Base-by-base conservation (phyloP, 2,113 vertebrate species). In the Todiramphus saurophagus region DNA sequence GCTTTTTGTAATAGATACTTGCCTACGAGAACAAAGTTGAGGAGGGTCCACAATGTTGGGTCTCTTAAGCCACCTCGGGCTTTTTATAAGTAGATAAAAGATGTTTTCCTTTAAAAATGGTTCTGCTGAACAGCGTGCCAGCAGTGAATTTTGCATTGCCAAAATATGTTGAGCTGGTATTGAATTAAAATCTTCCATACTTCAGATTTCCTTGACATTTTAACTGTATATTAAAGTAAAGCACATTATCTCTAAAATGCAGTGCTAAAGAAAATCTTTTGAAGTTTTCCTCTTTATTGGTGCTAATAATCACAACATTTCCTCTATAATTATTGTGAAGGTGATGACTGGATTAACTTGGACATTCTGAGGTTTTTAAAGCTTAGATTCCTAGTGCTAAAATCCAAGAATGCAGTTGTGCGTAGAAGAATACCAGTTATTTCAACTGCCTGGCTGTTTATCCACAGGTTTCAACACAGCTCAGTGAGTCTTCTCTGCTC, bases 221-320 rank as follows among this genome's bases (percentile, higher is more conserved):
- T 75, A 87, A 91, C 95, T 83, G 81, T 94, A 69, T 89, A 77
- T 89, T 94, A 72, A 96, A 96, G 95, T 39, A 93, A 96, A 96
- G 93, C 55, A 83, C 70, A 69, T 93, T 97, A 94, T 96, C 96
- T 94, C 89, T 92, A 59, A 96, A 94, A 83, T 67, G 83, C 94
- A 96, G 83, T 33, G 74, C 89, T 94, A 43, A 91, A 80, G 94
- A 80, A 94, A 92, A 94, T 77, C 77, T 94, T 96, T 80, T 95
- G 94, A 94, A 97, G 93, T 91, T 94, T 87, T 91, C 55, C 69
- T 89, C 93, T 95, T 24, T 87, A 28, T 89, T 95, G 83, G 74
- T 91, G 81, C 89, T 96, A 87, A 79, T 87, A 93, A 93, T 94
- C 87, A 77, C 91, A 89, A 76, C 41, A 28, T 83, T 90, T 96